Conservation (phyloP, 2,113 vertebrate species). For the Salminus brasiliensis region DNA sequence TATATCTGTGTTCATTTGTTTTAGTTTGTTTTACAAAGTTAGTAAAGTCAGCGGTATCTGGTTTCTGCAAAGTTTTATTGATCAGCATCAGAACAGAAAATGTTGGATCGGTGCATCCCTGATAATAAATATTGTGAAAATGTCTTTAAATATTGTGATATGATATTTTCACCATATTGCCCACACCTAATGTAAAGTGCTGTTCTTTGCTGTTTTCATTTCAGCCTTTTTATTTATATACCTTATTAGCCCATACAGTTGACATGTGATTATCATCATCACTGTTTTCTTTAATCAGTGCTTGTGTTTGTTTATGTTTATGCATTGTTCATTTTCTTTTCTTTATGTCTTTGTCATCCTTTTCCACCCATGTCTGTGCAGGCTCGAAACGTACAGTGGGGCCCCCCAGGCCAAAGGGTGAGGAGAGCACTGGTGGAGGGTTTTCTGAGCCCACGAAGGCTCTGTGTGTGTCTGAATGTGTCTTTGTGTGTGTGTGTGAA, state of each 20-base stretch:
- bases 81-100: no score
- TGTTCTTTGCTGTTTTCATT: neutral
- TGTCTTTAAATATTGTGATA: no score
- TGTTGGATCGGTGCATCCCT: no score
- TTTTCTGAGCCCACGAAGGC: neutral
- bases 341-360: constrained; percentile 52
- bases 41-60: no score
- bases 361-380: constrained; percentile 69
- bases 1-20: no score
- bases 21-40: no score
- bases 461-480: constrained; percentile 40
- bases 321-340: constrained; percentile 49
- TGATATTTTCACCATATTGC: no score
- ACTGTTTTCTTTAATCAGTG: constrained; percentile 47
- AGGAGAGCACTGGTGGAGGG: constrained; percentile 59
- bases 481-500: constrained; percentile 44
- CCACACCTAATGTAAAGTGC: no score
- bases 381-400: constrained; percentile 80
- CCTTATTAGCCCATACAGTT: constrained; percentile 22
- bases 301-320: constrained; percentile 45
- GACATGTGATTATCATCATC: no score
- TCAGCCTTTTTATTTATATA: constrained; percentile 35
- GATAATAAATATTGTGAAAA: no score
- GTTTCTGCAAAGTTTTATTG: no score
- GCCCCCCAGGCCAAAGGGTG: constrained; percentile 74